Base-by-base conservation (phyloP, 1,140 invertebrate genomes). In the Drosophila hydei region DNA sequence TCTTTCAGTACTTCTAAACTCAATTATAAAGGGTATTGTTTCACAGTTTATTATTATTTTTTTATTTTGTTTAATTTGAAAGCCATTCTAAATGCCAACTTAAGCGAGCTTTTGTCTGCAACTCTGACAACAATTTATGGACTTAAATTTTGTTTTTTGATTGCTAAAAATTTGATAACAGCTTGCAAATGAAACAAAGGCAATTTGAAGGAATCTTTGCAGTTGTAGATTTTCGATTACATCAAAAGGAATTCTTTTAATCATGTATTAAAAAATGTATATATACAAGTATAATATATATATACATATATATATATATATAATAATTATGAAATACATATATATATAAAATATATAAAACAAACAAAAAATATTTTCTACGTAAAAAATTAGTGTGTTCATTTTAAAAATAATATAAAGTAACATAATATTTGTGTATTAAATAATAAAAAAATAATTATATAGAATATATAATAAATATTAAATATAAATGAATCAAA, bases 21-120 rank as follows among this genome's bases (percentile, higher is more conserved):
- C 30, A 47, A 69, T 69, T 61, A 61, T 27, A 36, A 25, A 25
- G 19, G 11, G 38, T 18, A 61, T 69, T 69, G 65, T 69, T 61
- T 50, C 8, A 11, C 27, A 27, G 27, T 8, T 27, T 7, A 1
- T 6, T 27, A 8, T 7, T 27, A 8, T 30, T 30, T 30, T 0
- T 27, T 1, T 6, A 8, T 30, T 30, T 30, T 30, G 7, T 30
- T 30, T 30, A 9, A 11, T 33, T 33, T 11, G 30, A 33, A n/a
- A 16, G 12, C 12, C 21, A 23, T 30, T 45, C 23, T 56, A 36
- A 30, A 51, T 59, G 48, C 45, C 25, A 43, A 33, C 7, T 47
- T 33, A 23, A 16, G 9, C 43, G 48, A 25, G 7, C n/a, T 16
- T 8, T 60, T 67, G 45, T 45, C 30, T 36, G 48, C 18, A 16